Conservation (phyloP, 2,797 vertebrate species). For the Eidolon dupreanum region DNA sequence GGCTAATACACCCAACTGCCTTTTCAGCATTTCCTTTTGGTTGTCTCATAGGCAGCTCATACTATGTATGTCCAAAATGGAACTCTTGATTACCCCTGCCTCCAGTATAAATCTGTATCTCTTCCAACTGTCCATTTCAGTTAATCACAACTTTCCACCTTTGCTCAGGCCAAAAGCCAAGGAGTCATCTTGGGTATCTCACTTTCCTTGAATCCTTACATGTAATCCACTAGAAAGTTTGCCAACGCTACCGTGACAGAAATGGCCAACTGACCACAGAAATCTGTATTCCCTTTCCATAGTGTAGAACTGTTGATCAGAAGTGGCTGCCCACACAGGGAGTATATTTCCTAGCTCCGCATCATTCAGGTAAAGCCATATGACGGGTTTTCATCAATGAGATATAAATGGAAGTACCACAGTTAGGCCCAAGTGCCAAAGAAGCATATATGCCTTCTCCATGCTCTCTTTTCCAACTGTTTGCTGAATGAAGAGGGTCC, state of each 20-base stretch:
- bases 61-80: not conserved
- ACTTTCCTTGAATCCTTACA: not conserved
- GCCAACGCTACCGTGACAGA: not conserved
- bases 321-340: not conserved
- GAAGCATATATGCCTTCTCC: not conserved
- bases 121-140: not conserved
- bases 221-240: not conserved
- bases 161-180: not conserved
- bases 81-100: not conserved
- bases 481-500: not conserved
- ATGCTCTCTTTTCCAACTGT: not conserved
- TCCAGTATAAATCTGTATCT: not conserved
- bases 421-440: not conserved
- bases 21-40: not conserved
- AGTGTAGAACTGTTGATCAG: not conserved
- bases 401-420: not conserved
- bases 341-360: not conserved
- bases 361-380: not conserved
- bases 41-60: not conserved
- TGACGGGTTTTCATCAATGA: not conserved
- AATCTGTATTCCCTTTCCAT: not conserved
- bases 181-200: not conserved
- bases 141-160: not conserved
- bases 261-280: not conserved
- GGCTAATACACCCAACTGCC: not conserved